Evolutionary conservation across 2,888 invertebrate species (phyloP), one percentile per base, ranked within the genome.

Genomic region (Bursaphelenchus okinawaensis): DNA sequence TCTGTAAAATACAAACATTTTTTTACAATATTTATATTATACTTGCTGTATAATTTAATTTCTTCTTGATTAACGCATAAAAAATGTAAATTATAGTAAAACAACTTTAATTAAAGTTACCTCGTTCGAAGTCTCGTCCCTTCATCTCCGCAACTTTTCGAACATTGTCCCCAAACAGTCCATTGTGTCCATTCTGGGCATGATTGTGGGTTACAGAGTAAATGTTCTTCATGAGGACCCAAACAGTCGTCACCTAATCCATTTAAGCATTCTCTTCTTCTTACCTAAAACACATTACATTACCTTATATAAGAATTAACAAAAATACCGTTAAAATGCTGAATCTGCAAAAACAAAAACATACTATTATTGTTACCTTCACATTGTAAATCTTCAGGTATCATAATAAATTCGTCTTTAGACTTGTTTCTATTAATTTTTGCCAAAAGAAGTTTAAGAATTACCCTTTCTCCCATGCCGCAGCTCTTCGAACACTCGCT

Each of bases 151-250:
- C 67, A 67, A n/a, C 58, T 68, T 26, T 57, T 29, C 16, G 57
- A 50, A 29, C 67, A 67, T 31, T 59, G 65, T 19, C 67, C 60
- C 68, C 68, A 68, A 26, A 23, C 7, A 12, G 52, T 64, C 72
- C 72, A 72, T 20, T 65, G 57, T 7, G 59, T 54, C 74, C 73
- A 72, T 19, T 29, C 26, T 7, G 73, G 72, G 50, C 73, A 72
- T 12, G 63, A 19, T n/a, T 68, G 62, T 20, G 56, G 52, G 56
- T 75, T 72, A 62, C 73, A 72, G 7, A 66, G 51, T 55, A 72
- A 52, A 51, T 66, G 73, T 19, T 72, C 73, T 51, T 60, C 59
- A 12, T 59, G 23, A 7, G 75, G 64, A 1, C 73, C 73, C 16
- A 56, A 52, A 57, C 73, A 72, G 24, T 75, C 71, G 26, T 68